These are phyloP conservation scores for Ophioninae sp. DNA, from an alignment of 2,888 invertebrate genomes.

Conservation along the genomic window DNA sequence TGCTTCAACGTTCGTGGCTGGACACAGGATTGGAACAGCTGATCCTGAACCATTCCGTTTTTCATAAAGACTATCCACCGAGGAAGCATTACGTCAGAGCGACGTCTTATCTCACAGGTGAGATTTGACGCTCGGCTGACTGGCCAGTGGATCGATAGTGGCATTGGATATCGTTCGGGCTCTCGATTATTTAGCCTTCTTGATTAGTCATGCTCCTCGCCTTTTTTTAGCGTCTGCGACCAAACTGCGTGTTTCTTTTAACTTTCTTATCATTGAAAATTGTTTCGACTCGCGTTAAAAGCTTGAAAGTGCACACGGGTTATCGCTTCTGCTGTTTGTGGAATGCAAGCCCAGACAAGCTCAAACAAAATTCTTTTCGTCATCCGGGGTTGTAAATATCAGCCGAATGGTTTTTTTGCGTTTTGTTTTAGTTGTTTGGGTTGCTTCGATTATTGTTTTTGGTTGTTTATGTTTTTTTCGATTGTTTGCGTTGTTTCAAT, in stretches of 20 bases:
- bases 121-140: constrained; percentile 40
- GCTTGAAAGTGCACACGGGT: neutral
- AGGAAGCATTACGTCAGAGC: constrained; percentile 91
- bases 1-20: constrained; percentile 95
- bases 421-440: neutral
- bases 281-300: neutral
- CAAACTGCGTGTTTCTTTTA: neutral
- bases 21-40: constrained; percentile 93
- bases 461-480: neutral
- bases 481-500: neutral
- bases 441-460: neutral
- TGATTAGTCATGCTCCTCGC: neutral
- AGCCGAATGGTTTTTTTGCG: neutral
- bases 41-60: constrained; percentile 95
- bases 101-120: constrained; percentile 85
- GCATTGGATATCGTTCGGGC: neutral
- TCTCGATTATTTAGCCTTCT: neutral
- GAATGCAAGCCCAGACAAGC: neutral
- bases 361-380: neutral
- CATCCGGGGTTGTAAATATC: neutral
- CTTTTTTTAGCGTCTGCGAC: neutral
- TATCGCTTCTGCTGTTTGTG: neutral
- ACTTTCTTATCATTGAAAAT: neutral
- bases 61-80: constrained; percentile 92
- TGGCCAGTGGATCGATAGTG: neutral